phyloP scores from a whole-genome alignment of 2,113 vertebrate genomes.

The Atrichornis clamosus region DNA sequence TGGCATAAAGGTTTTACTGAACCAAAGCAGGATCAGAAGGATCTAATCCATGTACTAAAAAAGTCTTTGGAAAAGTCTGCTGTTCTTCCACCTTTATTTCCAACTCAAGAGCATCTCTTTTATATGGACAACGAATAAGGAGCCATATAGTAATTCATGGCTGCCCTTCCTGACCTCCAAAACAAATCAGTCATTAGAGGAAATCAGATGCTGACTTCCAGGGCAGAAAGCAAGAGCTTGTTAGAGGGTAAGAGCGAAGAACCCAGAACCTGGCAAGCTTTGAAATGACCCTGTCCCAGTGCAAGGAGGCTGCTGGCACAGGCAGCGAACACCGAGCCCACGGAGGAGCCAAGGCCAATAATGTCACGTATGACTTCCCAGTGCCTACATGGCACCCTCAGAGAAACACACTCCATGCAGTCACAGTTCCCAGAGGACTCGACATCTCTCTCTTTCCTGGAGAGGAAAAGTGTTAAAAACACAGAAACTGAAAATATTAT shows the following conservation, averaged over 20 bases:
- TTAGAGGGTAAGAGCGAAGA: not conserved
- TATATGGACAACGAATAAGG: not conserved
- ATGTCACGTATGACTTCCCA: rapidly evolving
- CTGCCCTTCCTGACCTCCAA: not conserved
- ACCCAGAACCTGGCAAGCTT: not conserved
- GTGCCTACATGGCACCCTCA: not conserved
- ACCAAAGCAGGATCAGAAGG: not conserved
- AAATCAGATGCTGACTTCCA: not conserved
- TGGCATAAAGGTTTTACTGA: not conserved
- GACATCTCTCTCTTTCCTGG: not conserved
- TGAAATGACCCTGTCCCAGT: not conserved
- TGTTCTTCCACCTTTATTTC: not conserved
- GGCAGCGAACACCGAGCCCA: rapidly evolving
- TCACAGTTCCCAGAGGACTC: not conserved
- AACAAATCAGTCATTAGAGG: not conserved
- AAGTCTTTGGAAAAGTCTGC: not conserved
- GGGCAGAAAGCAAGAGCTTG: not conserved
- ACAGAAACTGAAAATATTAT: not conserved
- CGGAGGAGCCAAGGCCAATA: not conserved
- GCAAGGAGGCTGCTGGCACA: not conserved
- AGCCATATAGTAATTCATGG: not conserved
- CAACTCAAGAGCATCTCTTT: not conserved
- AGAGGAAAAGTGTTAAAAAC: not conserved
- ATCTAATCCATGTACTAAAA: not conserved
- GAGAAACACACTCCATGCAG: not conserved